Evolutionary conservation across 2,113 vertebrate genomes (phyloP).

Genomic region (Pungitius pungitius): DNA sequence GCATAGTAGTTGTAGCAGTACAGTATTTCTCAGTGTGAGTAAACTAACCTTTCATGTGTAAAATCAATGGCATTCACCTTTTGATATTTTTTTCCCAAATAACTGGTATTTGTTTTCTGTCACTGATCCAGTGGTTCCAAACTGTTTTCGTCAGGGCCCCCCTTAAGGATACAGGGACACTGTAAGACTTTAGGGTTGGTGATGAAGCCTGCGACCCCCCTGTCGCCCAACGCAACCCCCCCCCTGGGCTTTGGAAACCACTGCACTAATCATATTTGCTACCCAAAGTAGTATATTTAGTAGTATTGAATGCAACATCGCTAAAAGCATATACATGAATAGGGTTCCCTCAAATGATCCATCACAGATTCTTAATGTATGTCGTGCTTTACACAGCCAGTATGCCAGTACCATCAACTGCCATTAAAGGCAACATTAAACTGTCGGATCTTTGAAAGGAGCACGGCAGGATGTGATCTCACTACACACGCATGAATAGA

Average conservation of each 20-base stretch:
- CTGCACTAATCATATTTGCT: not conserved
- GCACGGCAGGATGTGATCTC: slow-evolving; percentile 9
- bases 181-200: too few relatives aligned
- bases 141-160: too few relatives aligned
- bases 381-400: not conserved
- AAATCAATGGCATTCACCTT: not conserved
- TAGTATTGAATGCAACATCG: not conserved
- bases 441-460: slow-evolving; percentile 22
- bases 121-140: too few relatives aligned
- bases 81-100: not conserved
- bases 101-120: too few relatives aligned
- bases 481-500: slow-evolving; percentile 11
- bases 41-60: not conserved
- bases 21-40: not conserved
- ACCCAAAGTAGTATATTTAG: not conserved
- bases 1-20: not conserved
- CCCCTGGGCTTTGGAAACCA: too few relatives aligned
- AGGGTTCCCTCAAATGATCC: not conserved
- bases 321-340: not conserved
- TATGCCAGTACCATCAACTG: slow-evolving; percentile 4
- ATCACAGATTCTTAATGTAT: not conserved
- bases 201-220: too few relatives aligned
- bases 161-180: too few relatives aligned
- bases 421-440: slow-evolving; percentile 26
- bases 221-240: too few relatives aligned